Conservation (phyloP, 1,140 invertebrate species). For the Bombus soroeensis region DNA sequence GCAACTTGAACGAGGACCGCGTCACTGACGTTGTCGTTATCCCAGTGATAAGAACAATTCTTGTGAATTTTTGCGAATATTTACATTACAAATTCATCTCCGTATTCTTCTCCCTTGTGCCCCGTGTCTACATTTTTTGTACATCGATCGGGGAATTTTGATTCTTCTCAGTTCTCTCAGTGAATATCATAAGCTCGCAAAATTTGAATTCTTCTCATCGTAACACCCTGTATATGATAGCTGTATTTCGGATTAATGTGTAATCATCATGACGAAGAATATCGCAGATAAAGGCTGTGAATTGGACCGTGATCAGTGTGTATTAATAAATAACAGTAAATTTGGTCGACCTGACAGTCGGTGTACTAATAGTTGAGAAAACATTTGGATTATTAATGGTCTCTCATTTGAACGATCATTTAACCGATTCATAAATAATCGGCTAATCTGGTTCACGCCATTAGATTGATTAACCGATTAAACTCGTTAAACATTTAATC, state of each 20-base stretch:
- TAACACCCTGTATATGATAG: not conserved
- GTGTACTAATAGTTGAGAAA: conserved; percentile 25
- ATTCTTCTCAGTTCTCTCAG: no score
- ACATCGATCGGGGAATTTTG: not conserved
- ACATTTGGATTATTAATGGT: conserved; percentile 41
- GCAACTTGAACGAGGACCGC: conserved; percentile 64
- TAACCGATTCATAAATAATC: conserved; percentile 10
- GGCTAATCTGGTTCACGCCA: conserved; percentile 38
- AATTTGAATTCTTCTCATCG: no score
- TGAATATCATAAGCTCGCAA: no score
- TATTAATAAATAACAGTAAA: conserved; percentile 20
- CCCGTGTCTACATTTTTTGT: no score
- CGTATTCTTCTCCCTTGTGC: no score
- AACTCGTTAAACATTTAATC: conserved; percentile 43
- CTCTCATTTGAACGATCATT: conserved; percentile 28
- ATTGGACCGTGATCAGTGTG: not conserved
- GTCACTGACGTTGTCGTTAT: conserved; percentile 33
- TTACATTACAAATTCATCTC: no score
- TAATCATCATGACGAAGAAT: not conserved
- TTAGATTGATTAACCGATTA: conserved; percentile 38
- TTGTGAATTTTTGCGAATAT: no score
- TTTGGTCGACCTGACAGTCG: not conserved
- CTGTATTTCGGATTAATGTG: not conserved
- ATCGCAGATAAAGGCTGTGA: not conserved
- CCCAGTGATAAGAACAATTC: not conserved